phyloP scores from a whole-genome alignment of 1,140 invertebrate species.

The Ericerus pela region DNA sequence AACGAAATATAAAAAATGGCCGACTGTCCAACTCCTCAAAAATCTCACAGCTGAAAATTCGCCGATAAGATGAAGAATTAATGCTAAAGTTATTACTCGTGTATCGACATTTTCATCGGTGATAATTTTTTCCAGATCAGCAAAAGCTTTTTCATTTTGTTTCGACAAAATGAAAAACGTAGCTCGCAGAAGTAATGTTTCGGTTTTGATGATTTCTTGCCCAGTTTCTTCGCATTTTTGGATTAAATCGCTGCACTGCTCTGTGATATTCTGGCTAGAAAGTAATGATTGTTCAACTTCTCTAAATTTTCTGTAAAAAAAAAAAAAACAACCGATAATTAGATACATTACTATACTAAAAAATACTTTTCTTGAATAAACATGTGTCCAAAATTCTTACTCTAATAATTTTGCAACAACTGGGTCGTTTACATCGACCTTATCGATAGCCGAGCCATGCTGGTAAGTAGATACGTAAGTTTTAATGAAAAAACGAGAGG shows the following conservation, averaged over 20 bases:
- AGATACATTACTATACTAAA: too few species aligned
- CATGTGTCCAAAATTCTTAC: too few species aligned
- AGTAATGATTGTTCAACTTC: not conserved
- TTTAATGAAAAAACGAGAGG: slow-evolving; percentile 1
- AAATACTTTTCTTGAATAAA: too few species aligned
- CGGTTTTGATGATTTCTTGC: slow-evolving; percentile 35
- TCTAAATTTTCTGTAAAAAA: not conserved
- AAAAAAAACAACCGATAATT: too few species aligned
- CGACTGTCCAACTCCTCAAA: too few species aligned
- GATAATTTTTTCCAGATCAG: slow-evolving; percentile 50
- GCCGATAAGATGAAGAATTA: too few species aligned
- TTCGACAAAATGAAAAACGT: slow-evolving; percentile 69
- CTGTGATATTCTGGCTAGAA: not conserved
- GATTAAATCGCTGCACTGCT: not conserved
- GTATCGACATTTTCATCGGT: slow-evolving; percentile 39
- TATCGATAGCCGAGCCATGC: not conserved
- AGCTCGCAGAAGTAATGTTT: slow-evolving; percentile 59
- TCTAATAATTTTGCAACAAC: not conserved
- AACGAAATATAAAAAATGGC: too few species aligned
- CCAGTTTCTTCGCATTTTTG: not conserved
- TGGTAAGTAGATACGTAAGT: slow-evolving; percentile 1
- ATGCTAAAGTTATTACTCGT: slow-evolving; percentile 30
- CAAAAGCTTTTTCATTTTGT: slow-evolving; percentile 49
- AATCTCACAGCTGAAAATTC: too few species aligned
- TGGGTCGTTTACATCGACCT: not conserved